Conservation (phyloP, 1,140 invertebrate genomes). For the Ylistrum balloti region DNA sequence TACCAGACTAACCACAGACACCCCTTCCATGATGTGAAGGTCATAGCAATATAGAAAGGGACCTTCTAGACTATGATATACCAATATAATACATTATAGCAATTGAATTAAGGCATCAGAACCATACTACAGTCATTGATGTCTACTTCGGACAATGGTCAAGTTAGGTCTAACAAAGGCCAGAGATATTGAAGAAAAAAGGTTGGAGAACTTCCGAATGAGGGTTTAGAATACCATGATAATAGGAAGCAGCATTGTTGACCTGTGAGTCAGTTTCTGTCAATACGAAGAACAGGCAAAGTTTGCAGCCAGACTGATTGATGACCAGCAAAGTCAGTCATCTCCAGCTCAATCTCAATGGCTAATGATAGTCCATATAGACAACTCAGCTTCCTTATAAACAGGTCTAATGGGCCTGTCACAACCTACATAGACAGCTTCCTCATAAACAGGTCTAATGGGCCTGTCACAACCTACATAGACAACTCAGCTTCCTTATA, state of each 20-base stretch:
- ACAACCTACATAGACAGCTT: too few species aligned
- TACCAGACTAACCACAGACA: background rate
- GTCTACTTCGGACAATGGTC: background rate
- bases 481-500: too few species aligned
- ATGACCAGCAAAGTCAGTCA: constrained; percentile 1
- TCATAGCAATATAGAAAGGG: background rate
- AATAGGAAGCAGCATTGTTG: background rate
- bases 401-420: constrained; percentile 16
- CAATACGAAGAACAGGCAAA: constrained; percentile 12
- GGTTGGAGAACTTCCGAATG: background rate
- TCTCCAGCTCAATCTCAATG: background rate
- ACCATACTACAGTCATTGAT: background rate
- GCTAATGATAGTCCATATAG: background rate
- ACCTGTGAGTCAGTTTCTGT: constrained; percentile 16
- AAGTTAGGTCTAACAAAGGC: constrained; percentile 2
- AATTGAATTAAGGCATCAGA: background rate
- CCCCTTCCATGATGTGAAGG: background rate
- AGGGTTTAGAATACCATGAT: background rate
- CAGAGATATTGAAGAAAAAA: background rate
- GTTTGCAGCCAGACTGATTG: constrained; percentile 30
- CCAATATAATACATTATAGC: background rate
- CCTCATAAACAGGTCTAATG: too few species aligned
- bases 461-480: too few species aligned
- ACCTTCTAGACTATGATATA: background rate
- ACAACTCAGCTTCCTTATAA: background rate